Base-by-base conservation (phyloP, 2,888 invertebrate genomes). In the Dascillus cervinus region DNA sequence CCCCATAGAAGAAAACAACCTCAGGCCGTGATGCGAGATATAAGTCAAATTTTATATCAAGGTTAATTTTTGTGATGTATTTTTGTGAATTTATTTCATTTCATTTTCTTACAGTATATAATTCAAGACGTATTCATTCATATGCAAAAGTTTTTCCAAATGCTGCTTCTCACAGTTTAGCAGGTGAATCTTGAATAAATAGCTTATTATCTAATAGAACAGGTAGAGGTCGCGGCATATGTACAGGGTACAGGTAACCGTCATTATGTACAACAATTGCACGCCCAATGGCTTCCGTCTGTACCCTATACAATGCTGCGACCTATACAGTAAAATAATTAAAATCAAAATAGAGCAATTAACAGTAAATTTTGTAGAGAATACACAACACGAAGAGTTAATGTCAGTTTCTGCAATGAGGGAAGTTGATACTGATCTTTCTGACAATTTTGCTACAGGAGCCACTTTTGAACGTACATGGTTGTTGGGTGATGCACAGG, bases 11-110 rank as follows among this genome's bases (percentile, higher is more conserved):
- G 83, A 12, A 82, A 84, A 58, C 79, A 82, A 48, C 89, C 86
- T 29, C 89, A 90, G 65, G 81, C 79, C 39, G 82, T 90, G 51
- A 84, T 89, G 77, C 73, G 87, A 56, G 86, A 87, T 65, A 77
- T 87, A 46, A 83, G 83, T 65, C 83, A 84, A 60, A 76, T 85
- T 56, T 65, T 84, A 42, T 81, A 84, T 56, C 76, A 81, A 66
- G 75, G 79, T 78, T 54, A 47, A 34, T 17, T 17, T 9, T 25
- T 10, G 23, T 11, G n/a, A 24, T 15, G 9, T 28, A 14, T 21
- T 30, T 30, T 30, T 20, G 24, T 25, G 14, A 26, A 17, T 19
- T 3, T 12, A 6, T 15, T 9, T 13, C 22, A 4, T 35, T 32
- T 25, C 29, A 19, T 28, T 26, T 24, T 5, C 6, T 49, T 52